These are phyloP conservation scores for Phyto melanocephala DNA, from an alignment of 2,888 invertebrate species.

Conservation along the genomic window DNA sequence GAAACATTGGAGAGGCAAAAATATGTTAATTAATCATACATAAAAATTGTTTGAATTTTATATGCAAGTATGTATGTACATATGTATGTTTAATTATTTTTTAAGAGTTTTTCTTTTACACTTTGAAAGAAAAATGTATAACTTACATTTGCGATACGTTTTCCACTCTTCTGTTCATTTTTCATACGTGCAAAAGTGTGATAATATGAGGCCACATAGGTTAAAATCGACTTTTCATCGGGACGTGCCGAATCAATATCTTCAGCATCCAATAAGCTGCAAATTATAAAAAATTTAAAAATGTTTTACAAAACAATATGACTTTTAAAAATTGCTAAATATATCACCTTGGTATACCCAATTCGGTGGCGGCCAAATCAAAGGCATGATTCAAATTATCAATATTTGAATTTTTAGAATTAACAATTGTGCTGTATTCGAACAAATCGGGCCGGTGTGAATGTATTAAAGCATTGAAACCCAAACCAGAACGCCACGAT, in stretches of 20 bases:
- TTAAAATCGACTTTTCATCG: constrained; percentile 99
- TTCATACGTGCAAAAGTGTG: constrained; percentile 99
- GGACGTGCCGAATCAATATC: constrained; percentile 96
- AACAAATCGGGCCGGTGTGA: constrained; percentile 98
- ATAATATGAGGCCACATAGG: constrained; percentile 99
- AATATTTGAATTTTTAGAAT: constrained; percentile 86
- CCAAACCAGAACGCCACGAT: constrained; percentile 97
- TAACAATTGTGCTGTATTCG: constrained; percentile 89
- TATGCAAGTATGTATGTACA: no score
- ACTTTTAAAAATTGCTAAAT: not conserved
- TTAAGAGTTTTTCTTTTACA: no score
- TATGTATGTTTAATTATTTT: no score
- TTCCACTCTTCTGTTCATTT: constrained; percentile 98
- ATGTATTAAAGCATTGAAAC: constrained; percentile 99
- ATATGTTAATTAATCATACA: constrained; percentile 9
- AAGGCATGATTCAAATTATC: constrained; percentile 99
- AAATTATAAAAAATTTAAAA: constrained; percentile 19
- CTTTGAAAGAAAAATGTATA: not conserved
- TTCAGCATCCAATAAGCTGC: constrained; percentile 94
- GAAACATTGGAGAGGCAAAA: not conserved
- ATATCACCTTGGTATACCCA: constrained; percentile 88
- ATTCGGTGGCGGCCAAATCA: constrained; percentile 93
- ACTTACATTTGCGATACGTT: constrained; percentile 96
- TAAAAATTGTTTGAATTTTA: not conserved
- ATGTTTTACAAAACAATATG: not conserved